Evolutionary conservation across 2,113 vertebrate genomes (phyloP), one percentile per base, ranked within the genome.

Genomic region (Scalopus aquaticus): DNA sequence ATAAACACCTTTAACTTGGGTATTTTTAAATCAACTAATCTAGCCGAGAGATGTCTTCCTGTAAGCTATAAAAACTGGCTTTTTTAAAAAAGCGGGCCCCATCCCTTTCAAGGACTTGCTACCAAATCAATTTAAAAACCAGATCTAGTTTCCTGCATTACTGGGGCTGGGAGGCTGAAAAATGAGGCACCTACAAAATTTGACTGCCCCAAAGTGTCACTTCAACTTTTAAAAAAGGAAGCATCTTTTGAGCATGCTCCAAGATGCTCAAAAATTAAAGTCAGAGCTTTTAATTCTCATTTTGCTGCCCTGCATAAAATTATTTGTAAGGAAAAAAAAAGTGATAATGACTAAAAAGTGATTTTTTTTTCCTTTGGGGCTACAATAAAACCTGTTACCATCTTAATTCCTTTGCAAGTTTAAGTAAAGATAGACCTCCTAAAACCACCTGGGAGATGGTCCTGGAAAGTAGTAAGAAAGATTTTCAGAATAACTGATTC

Each of bases 401-500:
- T 11, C 20, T 90, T 93, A 62, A 91, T 91, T 95, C 26, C 1
- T 94, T 90, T 93, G n/a, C 51, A 69, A 20, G 49, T 70, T 19
- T 51, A 85, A 85, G 76, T 73, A 83, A 92, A 82, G 79, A 22
- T 51, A 70, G 77, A 56, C 26, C 39, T 3, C 60, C 37, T 58
- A 92, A 91, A 95, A 60, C 91, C 64, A n/a, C 67, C 64, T 60
- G 37, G 74, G 62, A 84, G 80, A 49, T 91, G 56, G 60, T 62
- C 28, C 60, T 58, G 67, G 22, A 28, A 92, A 88, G n/a, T 49
- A 46, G 28, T 79, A 94, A 95, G 51, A 74, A 92, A 86, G 87
- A 69, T 85, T 95, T 89, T 70, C 32, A 39, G 95, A 95, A 90
- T 77, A 87, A 54, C 72, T 79, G 81, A 67, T 91, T 76, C 0